Base-by-base conservation (phyloP, 2,113 vertebrate species). In the Uria aalge region DNA sequence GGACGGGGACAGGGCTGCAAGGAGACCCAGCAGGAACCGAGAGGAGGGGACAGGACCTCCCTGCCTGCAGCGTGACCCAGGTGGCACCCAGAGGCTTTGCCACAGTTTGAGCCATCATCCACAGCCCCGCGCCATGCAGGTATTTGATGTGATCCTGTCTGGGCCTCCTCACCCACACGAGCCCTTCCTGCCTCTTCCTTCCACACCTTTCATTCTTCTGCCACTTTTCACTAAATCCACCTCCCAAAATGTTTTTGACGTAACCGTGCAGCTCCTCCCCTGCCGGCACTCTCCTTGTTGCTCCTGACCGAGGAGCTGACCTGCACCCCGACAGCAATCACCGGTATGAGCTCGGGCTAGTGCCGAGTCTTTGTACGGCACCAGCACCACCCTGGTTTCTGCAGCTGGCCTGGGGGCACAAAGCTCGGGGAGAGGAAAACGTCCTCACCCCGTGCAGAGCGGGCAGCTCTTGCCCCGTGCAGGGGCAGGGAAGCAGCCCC, bases 361-460 rank as follows among this genome's bases (percentile, higher is more conserved):
- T 3, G 47, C 63, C 0, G 1, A 41, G 36, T 5, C 55, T 20
- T 5, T 13, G 52, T 57, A 8, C 0, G 6, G 71, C n/a, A 47
- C 20, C 62, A 12, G 20, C 15, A 3, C 27, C 1, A 1, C 38
- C 12, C n/a, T 1, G 45, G 14, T 8, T 16, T 34, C 62, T 30
- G 48, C 56, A 15, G 77, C 45, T 6, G 17, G 32, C n/a, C 3
- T 0, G 0, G 22, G 32, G 36, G 22, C 60, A 20, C 8, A 41
- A 10, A 7, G 34, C 2, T 6, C 0, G 5, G 36, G 26, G 67
- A 27, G 22, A 0, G 3, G 45, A 69, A n/a, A 12, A 66, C 26
- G 29, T 15, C 13, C 34, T 41, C 22, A 0, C 4, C 36, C 52
- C 26, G 4, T 0, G 6, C 47, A 9, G 22, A 4, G 0, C 0